These are phyloP conservation scores for Tinea semifulvella DNA, from an alignment of 2,888 invertebrate species.

Conservation along the genomic window DNA sequence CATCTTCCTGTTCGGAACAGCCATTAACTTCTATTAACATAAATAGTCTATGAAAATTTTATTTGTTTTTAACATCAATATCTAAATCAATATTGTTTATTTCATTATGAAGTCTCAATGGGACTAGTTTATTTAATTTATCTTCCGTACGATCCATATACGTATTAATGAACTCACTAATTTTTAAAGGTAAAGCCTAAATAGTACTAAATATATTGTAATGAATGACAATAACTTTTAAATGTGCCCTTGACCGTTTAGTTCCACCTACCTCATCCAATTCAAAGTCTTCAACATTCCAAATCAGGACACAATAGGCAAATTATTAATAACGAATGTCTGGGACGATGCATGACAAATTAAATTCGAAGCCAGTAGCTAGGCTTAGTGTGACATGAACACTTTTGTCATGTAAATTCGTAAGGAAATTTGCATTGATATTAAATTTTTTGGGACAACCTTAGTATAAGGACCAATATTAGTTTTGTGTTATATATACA, in stretches of 20 bases:
- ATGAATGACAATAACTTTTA: slow-evolving; percentile 15
- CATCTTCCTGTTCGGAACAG: slow-evolving; percentile 2
- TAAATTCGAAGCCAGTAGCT: slow-evolving; percentile 24
- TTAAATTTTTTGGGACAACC: slow-evolving; percentile 29
- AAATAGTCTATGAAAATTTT: background rate
- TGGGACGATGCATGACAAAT: slow-evolving; percentile 31
- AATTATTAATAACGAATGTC: slow-evolving; percentile 39
- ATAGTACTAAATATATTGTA: background rate
- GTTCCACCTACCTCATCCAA: slow-evolving; percentile 34
- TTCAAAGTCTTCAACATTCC: slow-evolving; percentile 28
- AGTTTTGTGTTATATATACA: too few species aligned
- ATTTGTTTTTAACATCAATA: background rate
- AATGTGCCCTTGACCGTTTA: slow-evolving; percentile 41
- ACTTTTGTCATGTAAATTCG: slow-evolving; percentile 37
- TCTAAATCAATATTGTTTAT: background rate
- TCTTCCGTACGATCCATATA: background rate
- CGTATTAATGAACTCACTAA: background rate
- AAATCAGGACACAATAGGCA: slow-evolving; percentile 38
- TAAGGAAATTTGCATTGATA: slow-evolving; percentile 33
- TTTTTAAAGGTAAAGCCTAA: background rate
- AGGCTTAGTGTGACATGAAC: slow-evolving; percentile 22
- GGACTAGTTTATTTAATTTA: background rate
- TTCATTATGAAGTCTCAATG: slow-evolving; percentile 1
- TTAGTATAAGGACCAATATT: too few species aligned
- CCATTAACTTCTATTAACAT: slow-evolving; percentile 7